Base-by-base conservation (phyloP, 2,797 vertebrate genomes). In the Limnodromus scolopaceus region DNA sequence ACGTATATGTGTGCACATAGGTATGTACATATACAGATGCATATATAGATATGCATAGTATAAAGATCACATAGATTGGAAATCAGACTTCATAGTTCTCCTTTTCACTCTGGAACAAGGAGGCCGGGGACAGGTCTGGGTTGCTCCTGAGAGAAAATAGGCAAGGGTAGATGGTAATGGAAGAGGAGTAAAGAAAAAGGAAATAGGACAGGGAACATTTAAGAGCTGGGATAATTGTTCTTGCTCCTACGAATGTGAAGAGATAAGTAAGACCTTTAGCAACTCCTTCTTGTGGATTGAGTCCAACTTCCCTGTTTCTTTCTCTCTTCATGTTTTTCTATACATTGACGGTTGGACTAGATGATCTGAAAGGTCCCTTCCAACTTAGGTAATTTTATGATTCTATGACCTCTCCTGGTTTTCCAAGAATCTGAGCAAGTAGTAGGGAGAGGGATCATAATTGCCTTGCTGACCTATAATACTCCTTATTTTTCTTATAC, bases 1-100 rank as follows among this genome's bases (percentile, higher is more conserved):
- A 23, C 20, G 12, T 18, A 16, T 60, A 38, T 34, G 4, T 41
- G 7, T 45, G 25, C 27, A 28, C 3, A 15, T 39, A 45, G 27
- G 9, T 53, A 36, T 3, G 0, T 39, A 22, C 49, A 39, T 9
- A 32, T 25, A 46, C 2, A 19, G 48, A 51, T 11, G 2, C 11
- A 22, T 57, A 17, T 43, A 64, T 53, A 23, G 27, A 45, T 64
- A 60, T 27, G 3, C 1, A 14, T 30, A 46, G 51, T 22, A 20
- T 32, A 68, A 91, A 41, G 16, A 5, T 45, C 18, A 82, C 8
- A 30, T 10, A 68, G 13, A 39, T 1, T 65, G 27, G 63, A 92
- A 79, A 48, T 46, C 38, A 64, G 55, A 64, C 4, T 53, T 84
- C 4, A 36, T 3, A 25, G 11, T 28, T 63, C n/a, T 79, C 48